Evolutionary conservation across 2,797 vertebrate species (phyloP), one percentile per base, ranked within the genome.

Genomic region (Hyperoplus immaculatus): DNA sequence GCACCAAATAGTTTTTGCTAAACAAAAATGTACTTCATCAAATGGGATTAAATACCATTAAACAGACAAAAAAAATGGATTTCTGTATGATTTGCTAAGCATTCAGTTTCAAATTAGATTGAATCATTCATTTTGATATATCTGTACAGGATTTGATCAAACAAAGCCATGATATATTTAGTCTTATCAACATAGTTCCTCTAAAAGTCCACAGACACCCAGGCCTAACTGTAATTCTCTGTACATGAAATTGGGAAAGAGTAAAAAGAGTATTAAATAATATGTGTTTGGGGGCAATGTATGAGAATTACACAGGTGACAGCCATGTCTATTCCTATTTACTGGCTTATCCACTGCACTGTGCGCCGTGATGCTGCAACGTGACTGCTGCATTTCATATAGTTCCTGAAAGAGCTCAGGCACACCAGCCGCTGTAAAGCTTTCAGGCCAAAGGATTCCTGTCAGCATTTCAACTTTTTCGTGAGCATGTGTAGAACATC

Each of bases 391-490:
- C 69, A 64, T 87, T 88, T 85, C 70, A 86, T 73, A 83, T 73
- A 83, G 73, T 58, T 84, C 78, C 85, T 85, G 70, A 77, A 78
- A 69, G 69, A 84, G 84, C 81, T 81, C 84, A 85, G 29, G 80
- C 59, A 36, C 43, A 60, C 38, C 38, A 71, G 74, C 81, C 77
- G 86, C 68, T 73, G 73, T 86, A 50, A 54, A 79, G 73, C 78
- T 61, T 83, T 84, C 67, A 70, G n/a, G 49, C 46, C 29, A 50
- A 62, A 77, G 72, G 82, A 86, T 87, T 88, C 71, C 4, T 72
- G 81, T 88, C 87, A 79, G 69, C 64, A 45, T 81, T 83, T 76
- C 16, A 80, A 74, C 53, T 70, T 72, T 29, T 54, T 69, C 29
- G 53, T 7, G 39, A 41, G 58, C 81, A 79, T 62, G 67, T 82